These are phyloP conservation scores for Gorilla gorilla DNA, from an alignment of 2,113 vertebrate species.

Conservation along the genomic window DNA sequence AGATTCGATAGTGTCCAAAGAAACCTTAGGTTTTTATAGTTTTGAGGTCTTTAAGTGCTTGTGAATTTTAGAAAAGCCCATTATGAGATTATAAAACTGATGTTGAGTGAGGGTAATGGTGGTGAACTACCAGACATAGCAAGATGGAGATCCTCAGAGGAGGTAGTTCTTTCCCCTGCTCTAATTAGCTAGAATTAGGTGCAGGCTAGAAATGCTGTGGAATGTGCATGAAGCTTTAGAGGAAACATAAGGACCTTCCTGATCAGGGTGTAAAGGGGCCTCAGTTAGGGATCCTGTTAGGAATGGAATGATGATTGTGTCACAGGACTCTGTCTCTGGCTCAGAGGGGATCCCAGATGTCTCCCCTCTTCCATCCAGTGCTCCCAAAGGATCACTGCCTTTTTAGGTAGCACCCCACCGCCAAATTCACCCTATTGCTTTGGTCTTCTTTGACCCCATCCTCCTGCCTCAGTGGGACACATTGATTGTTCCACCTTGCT, in stretches of 20 bases:
- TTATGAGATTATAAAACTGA: neutral
- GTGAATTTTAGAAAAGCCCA: neutral
- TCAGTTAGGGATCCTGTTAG: neutral
- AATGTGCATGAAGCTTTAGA: fast-evolving
- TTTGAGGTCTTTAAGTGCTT: neutral
- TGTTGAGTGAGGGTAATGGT: neutral
- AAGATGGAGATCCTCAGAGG: neutral
- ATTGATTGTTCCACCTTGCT: neutral
- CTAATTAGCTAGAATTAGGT: neutral
- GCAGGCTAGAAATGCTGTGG: too few species aligned
- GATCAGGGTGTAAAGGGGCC: neutral
- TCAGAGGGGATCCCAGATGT: neutral
- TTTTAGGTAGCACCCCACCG: neutral
- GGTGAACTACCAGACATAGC: neutral
- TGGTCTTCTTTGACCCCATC: neutral
- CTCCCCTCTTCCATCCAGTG: neutral
- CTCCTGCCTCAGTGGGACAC: neutral
- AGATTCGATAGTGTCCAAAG: neutral
- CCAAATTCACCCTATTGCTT: neutral
- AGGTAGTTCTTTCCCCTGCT: neutral
- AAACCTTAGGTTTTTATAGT: neutral
- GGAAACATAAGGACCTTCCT: neutral
- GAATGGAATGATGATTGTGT: neutral
- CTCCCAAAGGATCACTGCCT: neutral
- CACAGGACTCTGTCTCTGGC: neutral